Conservation (phyloP, 2,113 vertebrate genomes). For the Gambusia affinis region DNA sequence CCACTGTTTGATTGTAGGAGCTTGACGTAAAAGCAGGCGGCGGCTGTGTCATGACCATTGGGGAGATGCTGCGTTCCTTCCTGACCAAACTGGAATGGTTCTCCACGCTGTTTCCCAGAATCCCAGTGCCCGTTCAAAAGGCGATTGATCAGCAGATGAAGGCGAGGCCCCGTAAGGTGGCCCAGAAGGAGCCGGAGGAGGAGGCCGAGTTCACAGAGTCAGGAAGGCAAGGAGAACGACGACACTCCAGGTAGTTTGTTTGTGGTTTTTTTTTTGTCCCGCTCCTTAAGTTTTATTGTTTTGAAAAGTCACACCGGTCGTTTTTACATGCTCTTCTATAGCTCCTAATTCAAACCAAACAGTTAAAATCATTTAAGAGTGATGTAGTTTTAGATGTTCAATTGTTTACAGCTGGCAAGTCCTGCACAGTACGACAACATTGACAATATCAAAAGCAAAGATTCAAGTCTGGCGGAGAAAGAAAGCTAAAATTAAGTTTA, state of each 20-base stretch:
- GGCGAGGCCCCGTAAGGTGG: slow-evolving; percentile 90
- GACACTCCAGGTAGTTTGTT: slow-evolving; percentile 86
- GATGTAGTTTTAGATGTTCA: too few species aligned
- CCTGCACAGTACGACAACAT: too few species aligned
- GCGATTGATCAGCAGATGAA: slow-evolving; percentile 96
- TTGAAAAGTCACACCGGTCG: neutral
- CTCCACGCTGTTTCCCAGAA: slow-evolving; percentile 96
- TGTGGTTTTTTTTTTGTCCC: neutral
- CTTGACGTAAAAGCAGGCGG: slow-evolving; percentile 98
- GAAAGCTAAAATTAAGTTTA: too few species aligned
- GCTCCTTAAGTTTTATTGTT: neutral
- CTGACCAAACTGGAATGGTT: slow-evolving; percentile 99
- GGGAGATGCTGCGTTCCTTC: slow-evolving; percentile 98
- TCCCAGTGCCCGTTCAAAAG: slow-evolving; percentile 98
- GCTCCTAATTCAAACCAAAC: too few species aligned
- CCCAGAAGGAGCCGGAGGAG: slow-evolving; percentile 86
- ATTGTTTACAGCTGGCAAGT: too few species aligned
- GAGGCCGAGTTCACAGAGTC: slow-evolving; percentile 81
- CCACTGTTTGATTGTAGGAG: slow-evolving; percentile 81
- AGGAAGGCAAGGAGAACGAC: slow-evolving; percentile 85
- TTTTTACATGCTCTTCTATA: neutral
- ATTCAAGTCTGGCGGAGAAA: too few species aligned
- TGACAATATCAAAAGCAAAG: too few species aligned
- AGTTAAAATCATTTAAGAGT: too few species aligned
- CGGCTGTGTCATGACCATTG: slow-evolving; percentile 96